Evolutionary conservation across 2,888 invertebrate genomes (phyloP), one percentile per base, ranked within the genome.

Genomic region (Leucophora obtusa): DNA sequence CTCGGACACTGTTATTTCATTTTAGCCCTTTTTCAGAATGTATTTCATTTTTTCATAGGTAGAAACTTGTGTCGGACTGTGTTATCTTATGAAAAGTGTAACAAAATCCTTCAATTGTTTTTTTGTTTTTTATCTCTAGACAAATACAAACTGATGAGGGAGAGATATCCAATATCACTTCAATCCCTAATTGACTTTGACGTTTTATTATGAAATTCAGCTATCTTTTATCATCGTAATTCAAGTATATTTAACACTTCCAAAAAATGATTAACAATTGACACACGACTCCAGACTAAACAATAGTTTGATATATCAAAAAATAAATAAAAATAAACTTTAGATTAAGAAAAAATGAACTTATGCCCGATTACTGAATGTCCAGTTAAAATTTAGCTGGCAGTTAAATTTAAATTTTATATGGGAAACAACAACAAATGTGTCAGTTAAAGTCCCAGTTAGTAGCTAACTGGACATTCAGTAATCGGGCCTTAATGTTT

Each of bases 241-340:
- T 10, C 18, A 43, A 60, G 5, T 62, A 1, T 21, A 24, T 24
- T 18, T n/a, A 58, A 70, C n/a, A 50, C 50, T 56, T 56, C 50
- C 69, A 69, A 43, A 14, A 68, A 74, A 58, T 59, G 35, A 72
- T 73, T 78, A 78, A 74, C 74, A 74, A 68, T 43, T 70, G 77
- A 72, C 77, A 78, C 77, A 78, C 66, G 71, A 78, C 77, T 21
- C 77, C 72, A 78, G 77, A 72, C 77, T 78, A 78, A 72, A 78
- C 71, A 72, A 78, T 54, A 33, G 59, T 5, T 15, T 33, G 7
- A 11, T 38, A 35, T 47, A 62, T 21, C 54, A 51, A 53, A 63
- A 35, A 33, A 15, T 51, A 7, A 6, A 28, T 28, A 28, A 28
- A 28, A 28, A 28, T 6, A 28, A 28, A 28, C 28, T 28, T 28